Conservation (phyloP, 2,113 vertebrate species). For the Cebus imitator region DNA sequence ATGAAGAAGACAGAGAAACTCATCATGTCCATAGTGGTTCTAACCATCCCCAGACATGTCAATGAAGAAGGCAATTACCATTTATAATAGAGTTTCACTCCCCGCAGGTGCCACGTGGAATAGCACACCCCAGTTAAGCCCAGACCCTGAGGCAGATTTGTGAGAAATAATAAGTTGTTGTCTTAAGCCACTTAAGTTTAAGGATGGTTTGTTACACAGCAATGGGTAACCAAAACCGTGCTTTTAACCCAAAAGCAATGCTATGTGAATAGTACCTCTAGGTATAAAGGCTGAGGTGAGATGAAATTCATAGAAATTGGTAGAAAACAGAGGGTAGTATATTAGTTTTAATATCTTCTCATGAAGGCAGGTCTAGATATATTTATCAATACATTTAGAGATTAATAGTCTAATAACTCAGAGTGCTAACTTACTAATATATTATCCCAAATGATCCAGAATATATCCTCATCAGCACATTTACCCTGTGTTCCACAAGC, state of each 20-base stretch:
- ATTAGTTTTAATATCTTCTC: not conserved
- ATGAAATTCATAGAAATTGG: not conserved
- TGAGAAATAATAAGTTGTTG: not conserved
- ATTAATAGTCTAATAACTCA: not conserved
- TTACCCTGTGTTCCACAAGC: not conserved
- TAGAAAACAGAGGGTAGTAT: not conserved
- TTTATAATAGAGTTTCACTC: not conserved
- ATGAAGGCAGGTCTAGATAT: not conserved
- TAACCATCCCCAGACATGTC: not conserved
- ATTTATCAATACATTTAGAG: not conserved
- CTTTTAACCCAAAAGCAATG: not conserved
- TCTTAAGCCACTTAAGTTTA: not conserved
- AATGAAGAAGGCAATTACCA: not conserved
- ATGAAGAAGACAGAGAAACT: not conserved
- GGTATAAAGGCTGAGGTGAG: not conserved
- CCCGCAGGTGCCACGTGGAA: not conserved
- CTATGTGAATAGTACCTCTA: not conserved
- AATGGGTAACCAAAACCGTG: not conserved
- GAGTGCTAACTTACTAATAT: not conserved
- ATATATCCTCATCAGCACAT: not conserved
- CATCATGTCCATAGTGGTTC: rapidly evolving
- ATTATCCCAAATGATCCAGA: not conserved
- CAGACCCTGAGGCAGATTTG: rapidly evolving
- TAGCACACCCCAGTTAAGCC: not conserved
- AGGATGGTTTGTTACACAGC: not conserved